Base-by-base conservation (phyloP, 2,888 invertebrate genomes). In the Serripes groenlandicus region DNA sequence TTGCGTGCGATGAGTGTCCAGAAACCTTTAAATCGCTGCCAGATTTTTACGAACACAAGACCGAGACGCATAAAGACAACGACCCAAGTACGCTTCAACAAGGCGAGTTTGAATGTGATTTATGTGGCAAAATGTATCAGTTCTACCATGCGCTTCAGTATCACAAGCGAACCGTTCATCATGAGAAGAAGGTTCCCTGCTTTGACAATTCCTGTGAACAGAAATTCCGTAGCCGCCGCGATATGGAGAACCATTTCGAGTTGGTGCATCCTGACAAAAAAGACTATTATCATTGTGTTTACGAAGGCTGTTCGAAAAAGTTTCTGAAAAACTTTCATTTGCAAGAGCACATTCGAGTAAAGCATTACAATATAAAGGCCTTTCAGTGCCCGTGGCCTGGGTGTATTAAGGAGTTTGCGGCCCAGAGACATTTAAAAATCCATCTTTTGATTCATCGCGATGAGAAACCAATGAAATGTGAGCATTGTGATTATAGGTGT, bases 381-480 rank as follows among this genome's bases (percentile, higher is more conserved):
- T 90, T 89, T 72, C 87, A 86, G 18, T 90, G 91, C 64, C 81
- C 89, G 3, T 89, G 89, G 88, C 89, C 88, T 4, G 90, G 89
- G 21, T 92, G 92, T 84, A 77, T 86, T 58, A 91, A 90, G 74
- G 88, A 90, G 58, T 92, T 92, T 81, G 87, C 88, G 1, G 87
- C 88, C 21, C 89, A 89, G 78, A 77, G 90, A 58, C 88, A 91
- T 78, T 86, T 92, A 58, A 91, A 91, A 81, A 88, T 91, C 34
- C 92, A 92, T 81, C 86, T 90, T 71, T 78, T 90, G 73, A 89
- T 91, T 76, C 92, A 92, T 77, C 90, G 86, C 26, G 90, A 90
- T 52, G 92, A 92, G 78, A 92, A 92, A 78, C 92, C 92, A 11
- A 83, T 92, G 68, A 89, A 91, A 77, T 93, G 93, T 75, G 89